phyloP scores from a whole-genome alignment of 92 coral and sea anemone genomes.

The Zoanthus solanderi region DNA sequence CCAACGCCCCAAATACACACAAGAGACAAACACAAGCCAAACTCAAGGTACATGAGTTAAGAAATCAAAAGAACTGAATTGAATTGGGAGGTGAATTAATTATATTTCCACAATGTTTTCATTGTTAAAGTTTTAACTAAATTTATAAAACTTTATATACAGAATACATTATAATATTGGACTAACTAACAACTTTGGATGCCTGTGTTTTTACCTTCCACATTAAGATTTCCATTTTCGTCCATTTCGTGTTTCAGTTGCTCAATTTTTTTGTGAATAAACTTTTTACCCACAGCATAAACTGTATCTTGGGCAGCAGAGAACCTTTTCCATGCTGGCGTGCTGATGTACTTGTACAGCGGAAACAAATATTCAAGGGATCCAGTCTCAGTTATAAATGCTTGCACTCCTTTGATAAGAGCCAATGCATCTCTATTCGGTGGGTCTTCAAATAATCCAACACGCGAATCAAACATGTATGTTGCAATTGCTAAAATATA shows the following conservation, averaged over 20 bases:
- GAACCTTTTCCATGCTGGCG: constrained; percentile 36
- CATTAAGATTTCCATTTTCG: constrained; percentile 17
- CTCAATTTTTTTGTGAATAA: constrained; percentile 1
- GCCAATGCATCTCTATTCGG: constrained; percentile 20
- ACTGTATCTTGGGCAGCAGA: constrained; percentile 23
- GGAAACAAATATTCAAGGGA: background rate
- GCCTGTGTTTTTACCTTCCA: background rate
- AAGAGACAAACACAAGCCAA: too few relatives aligned
- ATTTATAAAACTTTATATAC: background rate
- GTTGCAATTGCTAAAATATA: constrained; percentile 23
- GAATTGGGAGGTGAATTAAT: too few relatives aligned
- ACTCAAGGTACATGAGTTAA: too few relatives aligned
- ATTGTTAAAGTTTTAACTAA: too few relatives aligned
- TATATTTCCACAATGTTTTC: too few relatives aligned
- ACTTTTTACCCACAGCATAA: constrained; percentile 3
- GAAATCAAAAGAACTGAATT: too few relatives aligned
- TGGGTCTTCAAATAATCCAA: constrained; percentile 34
- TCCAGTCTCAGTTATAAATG: constrained; percentile 38
- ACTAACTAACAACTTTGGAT: too few relatives aligned
- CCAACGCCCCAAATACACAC: too few relatives aligned
- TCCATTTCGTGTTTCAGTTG: constrained; percentile 2
- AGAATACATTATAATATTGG: background rate
- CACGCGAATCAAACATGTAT: constrained; percentile 20
- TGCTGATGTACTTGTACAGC: constrained; percentile 26
- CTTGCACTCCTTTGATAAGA: constrained; percentile 23